A percentile compares a stretch with the other conserved stretches of the same genome.
These are phyloP conservation scores for Polypedilum vanderplanki DNA, from an alignment of 1,140 invertebrate species.

Conservation along the genomic window DNA sequence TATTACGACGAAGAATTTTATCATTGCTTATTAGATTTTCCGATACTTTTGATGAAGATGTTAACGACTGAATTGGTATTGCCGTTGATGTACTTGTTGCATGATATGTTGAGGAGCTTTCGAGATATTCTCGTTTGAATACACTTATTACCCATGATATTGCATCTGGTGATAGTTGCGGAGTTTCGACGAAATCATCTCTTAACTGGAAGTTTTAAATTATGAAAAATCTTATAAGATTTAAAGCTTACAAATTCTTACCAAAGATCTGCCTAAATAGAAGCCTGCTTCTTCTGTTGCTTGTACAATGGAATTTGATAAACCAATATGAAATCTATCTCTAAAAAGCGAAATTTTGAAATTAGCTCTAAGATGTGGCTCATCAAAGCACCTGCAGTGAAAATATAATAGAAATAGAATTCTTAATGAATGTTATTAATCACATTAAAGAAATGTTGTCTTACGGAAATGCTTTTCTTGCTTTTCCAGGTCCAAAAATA, in stretches of 20 bases:
- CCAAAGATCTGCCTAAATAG: slow-evolving; percentile 75
- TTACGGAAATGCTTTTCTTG: slow-evolving; percentile 81
- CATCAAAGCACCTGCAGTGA: slow-evolving; percentile 73
- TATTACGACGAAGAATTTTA: not conserved
- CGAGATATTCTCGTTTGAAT: slow-evolving; percentile 39
- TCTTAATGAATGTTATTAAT: not conserved
- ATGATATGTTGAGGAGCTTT: slow-evolving; percentile 22
- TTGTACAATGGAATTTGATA: slow-evolving; percentile 86
- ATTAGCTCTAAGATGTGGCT: slow-evolving; percentile 88
- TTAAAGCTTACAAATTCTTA: slow-evolving; percentile 45
- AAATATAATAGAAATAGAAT: not conserved
- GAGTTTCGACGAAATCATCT: slow-evolving; percentile 44
- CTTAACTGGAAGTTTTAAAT: slow-evolving; percentile 35
- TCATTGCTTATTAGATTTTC: slow-evolving; percentile 18
- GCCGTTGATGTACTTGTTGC: not conserved
- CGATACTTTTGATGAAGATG: slow-evolving; percentile 17
- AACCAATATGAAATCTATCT: slow-evolving; percentile 73
- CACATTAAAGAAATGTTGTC: not conserved
- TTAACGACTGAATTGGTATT: slow-evolving; percentile 13
- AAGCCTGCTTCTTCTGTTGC: slow-evolving; percentile 79
- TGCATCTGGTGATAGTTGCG: slow-evolving; percentile 42
- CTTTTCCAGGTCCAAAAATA: slow-evolving; percentile 92
- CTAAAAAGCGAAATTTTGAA: slow-evolving; percentile 86
- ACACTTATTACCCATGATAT: slow-evolving; percentile 44
- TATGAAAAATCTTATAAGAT: too few species aligned